Evolutionary conservation across 2,797 vertebrate genomes (phyloP), one percentile per base, ranked within the genome.

Genomic region (Cynopterus sphinx): DNA sequence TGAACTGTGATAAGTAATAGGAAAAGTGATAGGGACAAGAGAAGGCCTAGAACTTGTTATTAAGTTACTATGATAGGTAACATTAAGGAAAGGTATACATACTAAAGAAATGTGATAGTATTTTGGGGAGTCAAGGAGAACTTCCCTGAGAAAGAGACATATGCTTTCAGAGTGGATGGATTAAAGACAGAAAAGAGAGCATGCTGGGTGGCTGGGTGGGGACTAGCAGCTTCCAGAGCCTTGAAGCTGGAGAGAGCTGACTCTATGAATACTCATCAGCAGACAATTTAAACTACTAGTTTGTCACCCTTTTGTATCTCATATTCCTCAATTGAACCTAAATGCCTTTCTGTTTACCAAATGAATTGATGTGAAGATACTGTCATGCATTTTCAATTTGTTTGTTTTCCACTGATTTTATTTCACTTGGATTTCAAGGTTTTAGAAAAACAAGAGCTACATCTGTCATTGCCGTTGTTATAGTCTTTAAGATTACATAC

Each of bases 311-410:
- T 68, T 17, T 71, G 6, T 73, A 3, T 77, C 90, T 91, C 5
- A 9, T 75, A 71, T 71, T 82, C 49, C 33, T 84, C 46, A 46
- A 0, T 2, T 46, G 51, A 73, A 92, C 51, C 67, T 75, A 70
- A 57, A 51, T 93, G 41, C 96, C 63, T 84, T 87, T 59, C n/a
- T 49, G 33, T 68, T 97, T 86, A n/a, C 24, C 68, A 81, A 73
- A 88, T 93, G 31, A 74, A 94, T 26, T 73, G 33, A 74, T 79
- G 75, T 7, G 68, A 93, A 79, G 31, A 61, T 57, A 49, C 9
- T 39, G n/a, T 90, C 46, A 41, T 71, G 39, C 6, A 70, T 49
- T 82, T 90, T 92, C 59, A 5, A 57, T 53, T 87, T 51, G n/a
- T 90, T 82, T 67, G 43, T 71, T 90, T 94, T 82, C 68, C 93